Conservation (phyloP, 2,888 invertebrate genomes). For the Drosophila limbata region DNA sequence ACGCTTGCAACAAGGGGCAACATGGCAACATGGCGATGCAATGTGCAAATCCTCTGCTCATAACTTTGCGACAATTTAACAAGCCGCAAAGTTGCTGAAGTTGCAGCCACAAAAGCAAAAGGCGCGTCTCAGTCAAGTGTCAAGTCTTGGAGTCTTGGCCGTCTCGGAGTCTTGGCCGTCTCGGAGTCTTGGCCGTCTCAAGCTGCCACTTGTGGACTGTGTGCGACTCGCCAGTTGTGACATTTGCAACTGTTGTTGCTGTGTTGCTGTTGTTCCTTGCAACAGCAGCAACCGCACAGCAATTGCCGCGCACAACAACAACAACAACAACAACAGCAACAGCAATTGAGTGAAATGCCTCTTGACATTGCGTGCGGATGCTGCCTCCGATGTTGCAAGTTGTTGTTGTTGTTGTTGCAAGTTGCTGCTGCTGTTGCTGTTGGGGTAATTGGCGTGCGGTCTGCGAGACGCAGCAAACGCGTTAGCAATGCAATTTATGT, state of each 20-base stretch:
- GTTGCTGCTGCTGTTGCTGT: conserved; percentile 29
- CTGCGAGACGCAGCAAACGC: conserved; percentile 73
- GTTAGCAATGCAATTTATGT: conserved; percentile 83
- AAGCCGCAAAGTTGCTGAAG: conserved; percentile 48
- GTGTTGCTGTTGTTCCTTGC: conserved; percentile 14
- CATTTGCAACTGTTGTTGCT: conserved; percentile 68
- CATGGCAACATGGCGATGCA: conserved; percentile 11
- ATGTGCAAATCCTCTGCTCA: conserved; percentile 53
- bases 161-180: too few relatives aligned
- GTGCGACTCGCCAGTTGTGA: conserved; percentile 59
- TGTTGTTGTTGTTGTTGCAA: conserved; percentile 32
- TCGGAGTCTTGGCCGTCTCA: too few relatives aligned
- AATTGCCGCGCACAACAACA: conserved; percentile 60
- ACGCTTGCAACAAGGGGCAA: conserved; percentile 15
- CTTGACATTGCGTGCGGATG: conserved; percentile 78
- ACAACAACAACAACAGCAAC: conserved; percentile 59
- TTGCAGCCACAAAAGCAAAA: conserved; percentile 45
- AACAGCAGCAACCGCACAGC: conserved; percentile 63
- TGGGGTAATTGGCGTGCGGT: conserved; percentile 75
- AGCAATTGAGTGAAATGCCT: conserved; percentile 76
- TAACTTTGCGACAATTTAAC: conserved; percentile 76
- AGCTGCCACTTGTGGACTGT: conserved; percentile 9
- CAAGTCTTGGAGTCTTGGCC: conserved; percentile 6
- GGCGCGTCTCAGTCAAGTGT: conserved; percentile 50
- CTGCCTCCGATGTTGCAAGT: conserved; percentile 46